These are phyloP conservation scores for Otolemur garnettii DNA, from an alignment of 2,113 vertebrate genomes.

Conservation along the genomic window DNA sequence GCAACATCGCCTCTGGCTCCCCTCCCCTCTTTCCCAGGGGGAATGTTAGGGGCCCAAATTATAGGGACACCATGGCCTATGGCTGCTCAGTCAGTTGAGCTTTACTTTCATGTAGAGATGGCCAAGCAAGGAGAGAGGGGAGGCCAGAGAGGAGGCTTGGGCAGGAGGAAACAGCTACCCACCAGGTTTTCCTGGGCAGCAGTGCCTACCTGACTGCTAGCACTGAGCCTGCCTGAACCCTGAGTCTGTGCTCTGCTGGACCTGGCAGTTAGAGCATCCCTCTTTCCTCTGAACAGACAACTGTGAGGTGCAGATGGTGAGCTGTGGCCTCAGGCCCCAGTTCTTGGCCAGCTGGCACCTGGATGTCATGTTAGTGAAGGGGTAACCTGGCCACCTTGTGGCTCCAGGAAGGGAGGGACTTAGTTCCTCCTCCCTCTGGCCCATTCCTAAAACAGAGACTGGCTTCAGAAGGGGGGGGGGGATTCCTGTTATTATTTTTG, in stretches of 20 bases:
- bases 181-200: slow-evolving; percentile 12
- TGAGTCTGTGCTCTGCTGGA: neutral
- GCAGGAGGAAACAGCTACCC: neutral
- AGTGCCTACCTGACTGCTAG: neutral
- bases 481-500: slow-evolving; percentile 50
- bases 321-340: slow-evolving; percentile 37
- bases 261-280: neutral
- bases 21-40: neutral
- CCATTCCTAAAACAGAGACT: neutral
- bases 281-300: slow-evolving; percentile 24
- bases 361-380: neutral
- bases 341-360: slow-evolving; percentile 61
- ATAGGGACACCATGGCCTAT: neutral
- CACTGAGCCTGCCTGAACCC: neutral
- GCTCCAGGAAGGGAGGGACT: slow-evolving; percentile 6
- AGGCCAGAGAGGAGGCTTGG: neutral
- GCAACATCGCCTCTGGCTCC: slow-evolving; percentile 69
- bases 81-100: neutral
- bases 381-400: neutral
- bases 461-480: neutral
- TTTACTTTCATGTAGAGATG: slow-evolving; percentile 20
- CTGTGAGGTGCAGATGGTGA: slow-evolving; percentile 65
- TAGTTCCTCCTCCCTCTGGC: neutral
- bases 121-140: neutral
- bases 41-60: neutral